Conservation (phyloP, 2,797 vertebrate species). For the Kryptolebias ocellatus region DNA sequence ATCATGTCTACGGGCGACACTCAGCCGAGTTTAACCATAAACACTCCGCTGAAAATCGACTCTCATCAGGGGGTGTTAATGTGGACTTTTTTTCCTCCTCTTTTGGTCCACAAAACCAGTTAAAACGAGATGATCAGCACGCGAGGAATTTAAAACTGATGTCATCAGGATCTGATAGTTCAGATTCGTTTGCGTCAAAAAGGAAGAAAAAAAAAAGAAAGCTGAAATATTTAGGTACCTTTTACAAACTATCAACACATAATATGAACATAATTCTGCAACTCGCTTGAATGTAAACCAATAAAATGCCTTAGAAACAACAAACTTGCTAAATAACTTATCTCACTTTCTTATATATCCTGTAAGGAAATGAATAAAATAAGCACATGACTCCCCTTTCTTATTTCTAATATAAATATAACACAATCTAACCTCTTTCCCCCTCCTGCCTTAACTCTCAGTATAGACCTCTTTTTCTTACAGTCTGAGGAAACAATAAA, state of each 20-base stretch:
- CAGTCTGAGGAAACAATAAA: constrained; percentile 36
- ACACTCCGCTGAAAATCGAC: constrained; percentile 37
- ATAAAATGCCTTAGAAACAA: constrained; percentile 29
- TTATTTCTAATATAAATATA: constrained; percentile 39
- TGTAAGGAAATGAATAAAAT: constrained; percentile 33
- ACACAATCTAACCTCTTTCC: constrained; percentile 29
- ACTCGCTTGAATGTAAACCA: constrained; percentile 36
- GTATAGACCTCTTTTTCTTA: constrained; percentile 14
- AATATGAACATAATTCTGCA: constrained; percentile 26
- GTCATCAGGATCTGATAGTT: constrained; percentile 5
- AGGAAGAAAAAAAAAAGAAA: constrained; percentile 1
- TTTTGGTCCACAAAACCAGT: constrained; percentile 24
- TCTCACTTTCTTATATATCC: constrained; percentile 28
- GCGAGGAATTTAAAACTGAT: constrained; percentile 30
- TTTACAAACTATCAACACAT: constrained; percentile 31
- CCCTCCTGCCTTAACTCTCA: constrained; percentile 18
- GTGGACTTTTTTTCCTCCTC: constrained; percentile 13
- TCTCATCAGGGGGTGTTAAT: constrained; percentile 26
- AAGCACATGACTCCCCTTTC: constrained; percentile 27
- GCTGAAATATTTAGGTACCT: constrained; percentile 16
- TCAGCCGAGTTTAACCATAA: constrained; percentile 46
- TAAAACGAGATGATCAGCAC: constrained; percentile 13
- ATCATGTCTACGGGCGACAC: constrained; percentile 57
- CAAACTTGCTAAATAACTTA: constrained; percentile 29
- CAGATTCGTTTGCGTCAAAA: constrained; percentile 29